Conservation (phyloP, 2,113 vertebrate species). For the Panurus biarmicus region DNA sequence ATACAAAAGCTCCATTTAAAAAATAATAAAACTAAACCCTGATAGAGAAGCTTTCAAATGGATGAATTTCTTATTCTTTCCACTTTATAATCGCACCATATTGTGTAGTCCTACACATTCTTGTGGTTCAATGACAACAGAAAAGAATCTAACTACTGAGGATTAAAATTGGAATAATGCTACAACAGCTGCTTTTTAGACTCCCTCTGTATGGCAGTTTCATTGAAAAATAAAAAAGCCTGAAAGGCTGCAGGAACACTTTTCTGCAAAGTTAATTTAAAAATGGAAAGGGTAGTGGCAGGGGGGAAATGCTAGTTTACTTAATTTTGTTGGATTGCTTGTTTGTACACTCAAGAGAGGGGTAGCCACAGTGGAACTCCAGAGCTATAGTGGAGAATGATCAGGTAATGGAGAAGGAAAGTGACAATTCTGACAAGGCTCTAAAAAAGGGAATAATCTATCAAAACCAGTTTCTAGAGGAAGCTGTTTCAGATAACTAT, state of each 20-base stretch:
- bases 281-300: not conserved
- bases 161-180: not conserved
- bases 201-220: not conserved
- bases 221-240: not conserved
- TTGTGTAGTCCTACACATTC: not conserved
- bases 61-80: not conserved
- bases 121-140: not conserved
- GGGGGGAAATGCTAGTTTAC: not conserved
- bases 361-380: not conserved
- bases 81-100: not conserved
- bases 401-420: not conserved
- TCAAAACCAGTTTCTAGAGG: not conserved
- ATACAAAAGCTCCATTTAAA: not conserved
- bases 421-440: not conserved
- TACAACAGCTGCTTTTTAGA: not conserved
- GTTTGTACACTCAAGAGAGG: not conserved
- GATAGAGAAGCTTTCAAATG: not conserved
- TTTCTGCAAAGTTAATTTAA: not conserved
- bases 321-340: not conserved
- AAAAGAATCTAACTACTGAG: not conserved
- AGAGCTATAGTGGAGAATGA: not conserved
- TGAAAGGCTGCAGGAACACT: not conserved
- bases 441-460: not conserved
- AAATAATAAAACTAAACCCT: not conserved
- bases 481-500: not conserved